Evolutionary conservation across 2,888 invertebrate genomes (phyloP).

Genomic region (Lycaena phlaeas): DNA sequence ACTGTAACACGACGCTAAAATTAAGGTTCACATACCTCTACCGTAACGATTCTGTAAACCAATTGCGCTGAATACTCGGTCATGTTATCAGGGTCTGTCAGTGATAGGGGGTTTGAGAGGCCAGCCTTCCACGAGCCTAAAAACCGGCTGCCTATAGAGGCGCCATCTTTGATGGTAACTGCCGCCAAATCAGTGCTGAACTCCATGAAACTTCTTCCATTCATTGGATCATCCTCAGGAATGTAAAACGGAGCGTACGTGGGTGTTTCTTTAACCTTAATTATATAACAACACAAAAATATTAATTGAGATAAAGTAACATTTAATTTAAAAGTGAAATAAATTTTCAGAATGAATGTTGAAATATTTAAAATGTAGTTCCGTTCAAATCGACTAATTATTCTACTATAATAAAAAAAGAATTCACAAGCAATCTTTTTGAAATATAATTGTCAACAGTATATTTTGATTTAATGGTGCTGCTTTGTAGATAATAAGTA

Average conservation of each 20-base stretch:
- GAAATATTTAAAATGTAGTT: too few species aligned
- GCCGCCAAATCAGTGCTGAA: slow-evolving; percentile 81
- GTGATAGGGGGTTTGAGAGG: slow-evolving; percentile 76
- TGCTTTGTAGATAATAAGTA: too few species aligned
- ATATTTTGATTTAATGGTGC: too few species aligned
- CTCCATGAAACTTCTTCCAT: slow-evolving; percentile 83
- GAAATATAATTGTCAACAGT: too few species aligned
- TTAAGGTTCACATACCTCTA: slow-evolving; percentile 79
- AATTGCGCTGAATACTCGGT: slow-evolving; percentile 84
- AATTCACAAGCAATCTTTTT: too few species aligned
- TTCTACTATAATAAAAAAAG: too few species aligned
- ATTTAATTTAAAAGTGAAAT: too few species aligned
- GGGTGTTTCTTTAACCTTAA: slow-evolving; percentile 75
- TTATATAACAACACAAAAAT: too few species aligned
- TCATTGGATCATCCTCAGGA: slow-evolving; percentile 74
- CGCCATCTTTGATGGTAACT: slow-evolving; percentile 80
- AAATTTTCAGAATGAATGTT: too few species aligned
- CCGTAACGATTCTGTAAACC: slow-evolving; percentile 89
- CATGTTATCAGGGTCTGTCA: slow-evolving; percentile 77
- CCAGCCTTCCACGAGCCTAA: slow-evolving; percentile 87
- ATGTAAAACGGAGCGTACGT: slow-evolving; percentile 80
- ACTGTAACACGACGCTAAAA: slow-evolving; percentile 16
- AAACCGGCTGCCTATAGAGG: slow-evolving; percentile 78
- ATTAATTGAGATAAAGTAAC: too few species aligned
- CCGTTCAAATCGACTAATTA: too few species aligned